Evolutionary conservation across 2,888 invertebrate genomes (phyloP).

Genomic region (Drosophila merina): DNA sequence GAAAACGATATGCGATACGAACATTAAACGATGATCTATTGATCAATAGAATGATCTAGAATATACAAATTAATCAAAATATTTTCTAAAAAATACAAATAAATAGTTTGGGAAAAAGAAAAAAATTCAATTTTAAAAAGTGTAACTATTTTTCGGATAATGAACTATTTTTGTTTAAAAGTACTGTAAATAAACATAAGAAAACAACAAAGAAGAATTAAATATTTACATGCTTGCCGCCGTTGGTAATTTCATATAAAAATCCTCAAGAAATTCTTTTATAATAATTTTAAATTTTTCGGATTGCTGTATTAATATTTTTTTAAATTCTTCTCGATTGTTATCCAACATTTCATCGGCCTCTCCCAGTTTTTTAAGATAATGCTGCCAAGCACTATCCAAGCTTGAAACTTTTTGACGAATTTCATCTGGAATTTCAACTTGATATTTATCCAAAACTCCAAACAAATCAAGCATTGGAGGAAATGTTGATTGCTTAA

Average conservation of each 20-base stretch:
- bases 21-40: too few species aligned
- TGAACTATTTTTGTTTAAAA: too few species aligned
- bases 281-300: constrained; percentile 90
- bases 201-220: too few species aligned
- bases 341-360: constrained; percentile 89
- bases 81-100: too few species aligned
- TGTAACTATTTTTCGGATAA: too few species aligned
- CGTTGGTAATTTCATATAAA: constrained; percentile 84
- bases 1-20: too few species aligned
- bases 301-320: constrained; percentile 88
- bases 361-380: constrained; percentile 88
- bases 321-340: constrained; percentile 90
- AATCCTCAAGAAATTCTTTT: constrained; percentile 87
- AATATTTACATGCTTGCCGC: constrained; percentile 35
- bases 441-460: constrained; percentile 89
- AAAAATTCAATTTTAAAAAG: too few species aligned
- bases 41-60: too few species aligned
- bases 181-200: too few species aligned
- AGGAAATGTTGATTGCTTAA: constrained; percentile 89
- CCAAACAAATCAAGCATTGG: constrained; percentile 90
- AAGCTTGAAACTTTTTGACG: constrained; percentile 67
- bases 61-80: too few species aligned
- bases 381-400: constrained; percentile 87
- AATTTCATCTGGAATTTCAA: constrained; percentile 85
- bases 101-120: too few species aligned